Percentiles rank a stretch among this genome's conserved stretches.
These are phyloP conservation scores for Zingel zingel DNA, from an alignment of 2,113 vertebrate species.

Conservation along the genomic window DNA sequence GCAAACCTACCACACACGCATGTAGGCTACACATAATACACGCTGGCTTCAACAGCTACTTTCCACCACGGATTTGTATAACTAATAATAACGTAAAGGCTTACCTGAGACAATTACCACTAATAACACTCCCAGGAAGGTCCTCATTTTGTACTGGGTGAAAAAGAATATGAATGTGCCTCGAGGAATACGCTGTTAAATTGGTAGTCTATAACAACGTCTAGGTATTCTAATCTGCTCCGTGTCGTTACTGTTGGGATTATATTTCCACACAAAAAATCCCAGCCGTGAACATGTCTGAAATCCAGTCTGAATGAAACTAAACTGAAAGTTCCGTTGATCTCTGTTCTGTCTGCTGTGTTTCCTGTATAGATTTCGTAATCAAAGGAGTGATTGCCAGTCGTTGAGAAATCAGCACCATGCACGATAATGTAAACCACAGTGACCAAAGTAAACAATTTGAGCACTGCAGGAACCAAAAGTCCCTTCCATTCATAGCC, in stretches of 20 bases:
- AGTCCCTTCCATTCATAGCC: too few species aligned
- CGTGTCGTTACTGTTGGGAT: not conserved
- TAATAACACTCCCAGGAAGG: not conserved
- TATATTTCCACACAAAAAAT: not conserved
- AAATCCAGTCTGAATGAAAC: not conserved
- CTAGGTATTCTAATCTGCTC: not conserved
- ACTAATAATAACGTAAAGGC: not conserved
- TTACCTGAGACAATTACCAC: constrained; percentile 48
- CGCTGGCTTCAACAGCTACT: too few species aligned
- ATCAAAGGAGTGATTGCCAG: not conserved
- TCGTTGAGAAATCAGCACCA: not conserved
- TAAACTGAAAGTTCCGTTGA: not conserved
- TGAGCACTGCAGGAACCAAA: too few species aligned
- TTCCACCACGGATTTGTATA: too few species aligned
- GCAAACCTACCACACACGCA: too few species aligned
- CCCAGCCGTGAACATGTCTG: not conserved
- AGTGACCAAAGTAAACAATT: too few species aligned
- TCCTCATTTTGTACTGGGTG: constrained; percentile 1
- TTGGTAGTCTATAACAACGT: not conserved
- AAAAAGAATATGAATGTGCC: too few species aligned
- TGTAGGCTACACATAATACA: too few species aligned
- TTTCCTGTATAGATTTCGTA: not conserved
- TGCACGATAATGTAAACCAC: too few species aligned
- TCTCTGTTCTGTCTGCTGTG: too few species aligned
- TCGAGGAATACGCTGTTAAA: not conserved